A percentile compares a stretch with the other conserved stretches of the same genome.
phyloP scores from a whole-genome alignment of 2,113 vertebrate genomes.

The Thamnaconus septentrionalis region DNA sequence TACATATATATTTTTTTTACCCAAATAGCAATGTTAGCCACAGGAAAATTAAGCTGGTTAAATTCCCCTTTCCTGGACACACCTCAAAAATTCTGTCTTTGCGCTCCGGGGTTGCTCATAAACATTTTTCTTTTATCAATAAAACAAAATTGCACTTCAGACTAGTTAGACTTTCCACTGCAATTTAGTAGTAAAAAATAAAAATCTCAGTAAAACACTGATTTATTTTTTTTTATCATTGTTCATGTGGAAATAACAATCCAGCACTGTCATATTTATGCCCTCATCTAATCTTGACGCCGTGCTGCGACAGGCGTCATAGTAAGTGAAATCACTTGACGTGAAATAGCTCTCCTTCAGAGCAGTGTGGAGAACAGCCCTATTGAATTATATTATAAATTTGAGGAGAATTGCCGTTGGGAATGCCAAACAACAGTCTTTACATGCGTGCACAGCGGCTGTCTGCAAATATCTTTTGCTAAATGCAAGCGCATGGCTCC shows the following conservation, averaged over 20 bases:
- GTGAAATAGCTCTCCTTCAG: constrained; percentile 49
- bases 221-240: constrained; percentile 1
- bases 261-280: constrained; percentile 37
- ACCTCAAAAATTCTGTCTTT: constrained; percentile 43
- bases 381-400: constrained; percentile 71
- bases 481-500: constrained; percentile 64
- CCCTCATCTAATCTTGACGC: constrained; percentile 53
- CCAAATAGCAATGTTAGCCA: constrained; percentile 55
- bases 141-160: constrained; percentile 47
- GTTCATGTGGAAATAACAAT: constrained; percentile 32
- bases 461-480: constrained; percentile 61
- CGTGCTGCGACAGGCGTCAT: constrained; percentile 33
- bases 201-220: constrained; percentile 10
- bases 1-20: constrained; percentile 33
- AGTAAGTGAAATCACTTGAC: constrained; percentile 66
- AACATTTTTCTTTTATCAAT: constrained; percentile 49
- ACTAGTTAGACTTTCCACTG: constrained; percentile 33
- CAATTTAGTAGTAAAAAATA: constrained; percentile 46
- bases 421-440: constrained; percentile 66
- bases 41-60: constrained; percentile 55
- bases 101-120: constrained; percentile 39
- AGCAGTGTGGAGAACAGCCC: constrained; percentile 21
- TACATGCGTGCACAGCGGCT: constrained; percentile 58
- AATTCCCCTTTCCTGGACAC: constrained; percentile 54
- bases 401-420: constrained; percentile 57